Base-by-base conservation (phyloP, 2,888 invertebrate genomes). In the Agrochola litura region DNA sequence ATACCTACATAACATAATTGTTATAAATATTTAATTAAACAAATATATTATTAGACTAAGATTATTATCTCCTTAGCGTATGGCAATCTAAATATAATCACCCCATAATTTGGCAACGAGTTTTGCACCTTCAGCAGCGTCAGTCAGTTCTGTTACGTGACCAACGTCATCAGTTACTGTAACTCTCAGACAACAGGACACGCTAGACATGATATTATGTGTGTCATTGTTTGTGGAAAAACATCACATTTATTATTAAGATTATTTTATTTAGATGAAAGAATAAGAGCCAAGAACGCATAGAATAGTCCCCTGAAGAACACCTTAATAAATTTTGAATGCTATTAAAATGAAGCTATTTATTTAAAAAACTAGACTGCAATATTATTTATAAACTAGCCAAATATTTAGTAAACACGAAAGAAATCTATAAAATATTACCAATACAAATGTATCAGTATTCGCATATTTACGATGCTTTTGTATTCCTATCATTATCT, bases 401-500 rank as follows among this genome's bases (percentile, higher is more conserved):
- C 12, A 81, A 66, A 66, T 78, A 66, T 81, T 81, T 74, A 25
- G 14, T n/a, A 37, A 54, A 25, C 14, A 4, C n/a, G 8, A 73
- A 74, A 54, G 10, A 41, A 61, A 61, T 46, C 9, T 1, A 49
- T 68, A 63, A 75, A 73, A 74, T 58, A 74, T 64, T 46, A 80
- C 46, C 5, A 14, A 46, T 54, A 10, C 14, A 60, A 79, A 63
- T 41, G 30, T 80, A 43, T 81, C 64, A 64, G 16, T 65, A n/a
- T 58, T 52, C 30, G 52, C 25, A 10, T 66, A 37, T 64, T 58
- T 52, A 79, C 10, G 16, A 58, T 64, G 0, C 43, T 82, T 68
- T 68, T 79, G 64, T 82, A 19, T 30, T 76, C 6, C 52, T 58
- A 56, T 61, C 16, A 63, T 58, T 74, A 58, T 64, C 16, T 37